These are phyloP conservation scores for Nephrocerus scutellatus DNA, from an alignment of 2,888 invertebrate species.

Conservation along the genomic window DNA sequence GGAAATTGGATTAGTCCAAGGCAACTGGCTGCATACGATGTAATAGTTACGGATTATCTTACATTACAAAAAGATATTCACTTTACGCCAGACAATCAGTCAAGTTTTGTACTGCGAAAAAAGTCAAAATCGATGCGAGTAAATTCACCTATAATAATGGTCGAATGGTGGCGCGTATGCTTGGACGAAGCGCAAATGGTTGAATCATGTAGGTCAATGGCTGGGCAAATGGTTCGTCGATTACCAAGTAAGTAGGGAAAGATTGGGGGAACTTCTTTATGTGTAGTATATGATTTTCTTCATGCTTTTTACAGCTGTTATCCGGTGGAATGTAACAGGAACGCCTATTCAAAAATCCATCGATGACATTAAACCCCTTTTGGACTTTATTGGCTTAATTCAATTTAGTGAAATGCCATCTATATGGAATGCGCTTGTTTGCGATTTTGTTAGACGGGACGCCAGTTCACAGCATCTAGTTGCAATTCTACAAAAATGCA, in stretches of 20 bases:
- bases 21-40: constrained; percentile 57
- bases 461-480: constrained; percentile 10
- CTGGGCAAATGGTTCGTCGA: constrained; percentile 48
- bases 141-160: constrained; percentile 59
- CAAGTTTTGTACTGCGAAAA: constrained; percentile 47
- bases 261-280: too few species aligned
- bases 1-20: constrained; percentile 51
- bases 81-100: constrained; percentile 51
- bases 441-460: constrained; percentile 31
- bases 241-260: constrained; percentile 32
- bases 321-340: constrained; percentile 71
- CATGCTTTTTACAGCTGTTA: constrained; percentile 45
- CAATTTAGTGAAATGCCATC: constrained; percentile 29
- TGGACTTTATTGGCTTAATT: constrained; percentile 46
- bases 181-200: constrained; percentile 78
- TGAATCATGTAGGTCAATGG: constrained; percentile 54
- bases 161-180: constrained; percentile 71
- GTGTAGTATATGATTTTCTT: too few species aligned
- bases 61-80: constrained; percentile 58
- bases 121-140: constrained; percentile 58
- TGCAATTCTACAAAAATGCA: constrained; percentile 30
- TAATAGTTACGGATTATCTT: constrained; percentile 66
- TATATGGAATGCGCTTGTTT: constrained; percentile 34
- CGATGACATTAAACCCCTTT: constrained; percentile 47
- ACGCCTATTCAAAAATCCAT: constrained; percentile 60